These are phyloP conservation scores for Pipa parva DNA, from an alignment of 2,113 vertebrate genomes.

Conservation along the genomic window DNA sequence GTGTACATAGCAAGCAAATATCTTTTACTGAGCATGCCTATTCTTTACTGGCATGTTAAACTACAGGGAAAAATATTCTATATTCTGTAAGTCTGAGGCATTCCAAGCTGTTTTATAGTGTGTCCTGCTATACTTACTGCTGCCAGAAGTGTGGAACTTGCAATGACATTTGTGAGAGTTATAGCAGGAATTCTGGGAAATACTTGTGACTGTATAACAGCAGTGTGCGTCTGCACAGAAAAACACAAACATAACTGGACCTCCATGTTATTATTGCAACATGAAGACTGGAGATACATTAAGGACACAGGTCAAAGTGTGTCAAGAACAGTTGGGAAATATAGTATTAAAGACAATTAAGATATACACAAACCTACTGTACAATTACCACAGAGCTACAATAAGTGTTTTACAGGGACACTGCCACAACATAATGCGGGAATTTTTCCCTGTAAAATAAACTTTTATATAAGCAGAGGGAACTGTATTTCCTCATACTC, in stretches of 20 bases:
- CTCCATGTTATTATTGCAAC: conserved; percentile 12
- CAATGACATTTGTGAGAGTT: conserved; percentile 62
- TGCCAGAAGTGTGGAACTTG: conserved; percentile 19
- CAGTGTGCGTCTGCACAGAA: conserved; percentile 68
- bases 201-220: conserved; percentile 58
- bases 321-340: too few relatives aligned
- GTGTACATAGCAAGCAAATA: not conserved
- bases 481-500: too few relatives aligned
- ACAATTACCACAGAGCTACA: too few relatives aligned
- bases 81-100: conserved; percentile 4
- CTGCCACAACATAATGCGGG: too few relatives aligned
- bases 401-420: too few relatives aligned
- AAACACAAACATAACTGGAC: conserved; percentile 53
- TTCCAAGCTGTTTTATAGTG: not conserved
- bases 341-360: too few relatives aligned
- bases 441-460: too few relatives aligned
- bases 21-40: not conserved
- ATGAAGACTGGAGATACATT: conserved; percentile 25
- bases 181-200: conserved; percentile 66
- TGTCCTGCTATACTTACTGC: conserved; percentile 32
- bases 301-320: too few relatives aligned
- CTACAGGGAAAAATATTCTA: not conserved
- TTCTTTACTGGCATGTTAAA: not conserved
- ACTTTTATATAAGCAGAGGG: too few relatives aligned
- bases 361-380: too few relatives aligned